Base-by-base conservation (phyloP, 2,113 vertebrate species). In the Vulpes vulpes region DNA sequence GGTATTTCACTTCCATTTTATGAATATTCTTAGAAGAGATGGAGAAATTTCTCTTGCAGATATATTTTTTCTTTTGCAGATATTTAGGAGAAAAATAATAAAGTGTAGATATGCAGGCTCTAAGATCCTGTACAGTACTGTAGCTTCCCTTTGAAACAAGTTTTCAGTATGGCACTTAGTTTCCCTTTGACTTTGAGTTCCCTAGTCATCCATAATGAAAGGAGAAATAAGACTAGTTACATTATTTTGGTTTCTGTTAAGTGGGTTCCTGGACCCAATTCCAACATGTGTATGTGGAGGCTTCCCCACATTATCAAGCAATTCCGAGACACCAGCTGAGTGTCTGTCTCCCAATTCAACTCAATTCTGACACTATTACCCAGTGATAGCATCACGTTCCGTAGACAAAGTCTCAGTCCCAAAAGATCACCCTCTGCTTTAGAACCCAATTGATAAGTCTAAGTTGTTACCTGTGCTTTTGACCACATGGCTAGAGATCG, bases 161-260 rank as follows among this genome's bases (percentile, higher is more conserved):
- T 55, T 55, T 49, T 35, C 25, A 30, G 1, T 73, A 38, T 35
- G 64, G 8, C 38, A 1, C 23, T n/a, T 38, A 5, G 19, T 65
- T 27, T 82, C 35, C 25, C 3, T 80, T 89, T 67, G 38, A 25
- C 17, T 69, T 67, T 96, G 38, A 64, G 14, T 51, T 81, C 8
- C 53, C 65, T 23, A 1, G 17, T 81, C 27, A 23, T 84, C 30
- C 92, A 76, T 19, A 23, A 12, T 86, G 55, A 85, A 93, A 94
- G 17, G 49, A 79, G 79, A 86, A 95, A 55, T 59, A 78, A 74
- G 27, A 91, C 20, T 30, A 83, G 59, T 79, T 64, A 19, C 17
- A 53, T 74, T 87, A 35, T 86, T 94, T 82, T 91, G 67, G 69
- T 69, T 91, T 87, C 59, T 87, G 9, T 81, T 27, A 38, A 64